Base-by-base conservation (phyloP, 2,113 vertebrate species). In the Glaucidium brasilianum region DNA sequence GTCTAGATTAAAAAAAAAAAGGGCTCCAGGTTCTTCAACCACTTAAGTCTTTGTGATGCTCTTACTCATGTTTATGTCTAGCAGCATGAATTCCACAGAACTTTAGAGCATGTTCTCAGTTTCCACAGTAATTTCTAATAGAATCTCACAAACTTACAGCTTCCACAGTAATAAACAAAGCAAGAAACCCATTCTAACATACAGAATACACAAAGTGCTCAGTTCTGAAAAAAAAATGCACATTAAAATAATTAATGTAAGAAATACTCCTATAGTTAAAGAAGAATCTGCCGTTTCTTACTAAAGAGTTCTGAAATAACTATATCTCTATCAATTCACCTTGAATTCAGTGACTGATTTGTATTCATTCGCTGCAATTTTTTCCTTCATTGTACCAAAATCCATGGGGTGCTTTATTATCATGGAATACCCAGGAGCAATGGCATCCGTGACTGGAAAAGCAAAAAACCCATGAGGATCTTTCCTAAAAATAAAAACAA, bases 341-440 rank as follows among this genome's bases (percentile, higher is more conserved):
- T 99, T 99, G 81, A 99, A 99, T 97, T 99, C 99, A 45, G 99
- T 99, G 67, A 99, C 98, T 12, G 99, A 99, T 96, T 99, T 99
- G 96, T 99, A 99, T 20, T 99, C 99, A 12, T 99, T 99, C n/a
- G 98, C 98, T 62, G 94, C 86, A 27, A 99, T 99, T 97, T 99
- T 99, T 96, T 99, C 99, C 90, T 99, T 99, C 99, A 99, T 99
- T 0, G 99, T 99, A 96, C 99, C 99, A 95, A 99, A 99, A 96
- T 99, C 99, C 99, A 99, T 99, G 2, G 99, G 99, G 94, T 99
- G 99, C 68, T 99, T 99, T 97, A 99, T 99, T 96, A 99, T 99
- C 98, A 99, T 98, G 37, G 99, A 99, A 97, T 99, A 99, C 37
- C 99, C 99, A 20, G 99, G 99, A 82, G 99, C 99, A 25, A 99